Base-by-base conservation (phyloP, 1,140 invertebrate species). In the Zaprionus davidi region DNA sequence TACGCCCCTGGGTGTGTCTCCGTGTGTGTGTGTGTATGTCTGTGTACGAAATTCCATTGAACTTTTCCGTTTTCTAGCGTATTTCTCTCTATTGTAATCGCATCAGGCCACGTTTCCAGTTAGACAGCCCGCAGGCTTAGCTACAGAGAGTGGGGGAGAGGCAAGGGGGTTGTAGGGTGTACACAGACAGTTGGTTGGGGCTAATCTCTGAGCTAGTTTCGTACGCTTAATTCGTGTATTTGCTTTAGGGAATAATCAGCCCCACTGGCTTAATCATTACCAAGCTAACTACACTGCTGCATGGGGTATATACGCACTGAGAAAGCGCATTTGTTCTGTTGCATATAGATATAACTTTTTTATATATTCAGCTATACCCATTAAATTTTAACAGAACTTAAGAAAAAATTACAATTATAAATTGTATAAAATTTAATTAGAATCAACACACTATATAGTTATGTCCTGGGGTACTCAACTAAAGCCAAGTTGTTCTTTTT, bases 31-130 rank as follows among this genome's bases (percentile, higher is more conserved):
- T 51, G 60, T 20, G 44, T 49, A 26, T 66, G 41, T 38, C 24
- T 72, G 38, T 56, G 53, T 31, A 9, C 11, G 9, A 51, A 36
- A 59, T 59, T 68, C 53, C 65, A 67, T 58, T 58, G 65, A 67
- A 67, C 64, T 56, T 31, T 67, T 67, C 64, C 26, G 20, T 51
- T 46, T 63, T 20, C 41, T 17, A 46, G 20, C 15, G 38, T 20
- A 57, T 58, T 67, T 67, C 31, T 17, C 44, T 62, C 41, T 17
- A 62, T 62, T 62, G 22, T 44, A 62, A 51, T 51, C 46, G 46
- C 46, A 51, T 51, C 20, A 24, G 46, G 46, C 46, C 34, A 41
- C 51, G 24, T 66, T 41, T 56, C 63, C 20, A 60, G 24, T 26
- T 56, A 51, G 17, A 3, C 20, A 9, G 4, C 46, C 46, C 20